These are phyloP conservation scores for Sipha flava DNA, from an alignment of 1,140 invertebrate species.

Conservation along the genomic window DNA sequence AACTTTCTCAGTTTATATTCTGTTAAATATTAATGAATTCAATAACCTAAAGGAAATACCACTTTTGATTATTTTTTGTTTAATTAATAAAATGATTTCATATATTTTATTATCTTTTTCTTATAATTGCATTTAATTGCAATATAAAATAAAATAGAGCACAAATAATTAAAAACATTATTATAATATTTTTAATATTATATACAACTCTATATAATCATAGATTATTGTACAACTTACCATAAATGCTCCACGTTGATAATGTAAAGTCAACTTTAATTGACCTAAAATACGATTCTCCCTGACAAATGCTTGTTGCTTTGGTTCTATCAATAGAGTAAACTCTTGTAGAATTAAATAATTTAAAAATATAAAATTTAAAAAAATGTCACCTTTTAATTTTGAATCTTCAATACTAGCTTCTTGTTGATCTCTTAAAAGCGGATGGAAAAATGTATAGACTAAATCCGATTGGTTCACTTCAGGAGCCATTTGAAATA, in stretches of 20 bases:
- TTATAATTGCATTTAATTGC: no score
- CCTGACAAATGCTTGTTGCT: not conserved
- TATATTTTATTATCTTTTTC: no score
- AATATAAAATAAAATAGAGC: not conserved
- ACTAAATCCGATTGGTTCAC: slow-evolving; percentile 92
- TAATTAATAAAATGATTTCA: no score
- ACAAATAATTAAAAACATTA: not conserved
- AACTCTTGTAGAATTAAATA: not conserved
- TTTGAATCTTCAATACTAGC: slow-evolving; percentile 52
- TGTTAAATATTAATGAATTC: no score
- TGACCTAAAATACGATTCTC: slow-evolving; percentile 48
- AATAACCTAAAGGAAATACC: no score
- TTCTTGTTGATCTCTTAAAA: slow-evolving; percentile 82
- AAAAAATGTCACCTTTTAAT: slow-evolving; percentile 43
- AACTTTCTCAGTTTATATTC: no score
- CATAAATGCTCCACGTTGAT: slow-evolving; percentile 66
- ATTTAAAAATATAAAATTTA: not conserved
- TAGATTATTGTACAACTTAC: slow-evolving; percentile 34
- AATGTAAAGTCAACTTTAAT: slow-evolving; percentile 75
- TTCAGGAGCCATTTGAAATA: slow-evolving; percentile 82
- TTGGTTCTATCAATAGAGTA: not conserved
- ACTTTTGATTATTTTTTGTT: no score
- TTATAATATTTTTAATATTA: no score
- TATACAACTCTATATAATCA: no score
- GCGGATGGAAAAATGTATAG: slow-evolving; percentile 95